phyloP scores from a whole-genome alignment of 2,113 vertebrate species.

The Oenanthe melanoleuca region DNA sequence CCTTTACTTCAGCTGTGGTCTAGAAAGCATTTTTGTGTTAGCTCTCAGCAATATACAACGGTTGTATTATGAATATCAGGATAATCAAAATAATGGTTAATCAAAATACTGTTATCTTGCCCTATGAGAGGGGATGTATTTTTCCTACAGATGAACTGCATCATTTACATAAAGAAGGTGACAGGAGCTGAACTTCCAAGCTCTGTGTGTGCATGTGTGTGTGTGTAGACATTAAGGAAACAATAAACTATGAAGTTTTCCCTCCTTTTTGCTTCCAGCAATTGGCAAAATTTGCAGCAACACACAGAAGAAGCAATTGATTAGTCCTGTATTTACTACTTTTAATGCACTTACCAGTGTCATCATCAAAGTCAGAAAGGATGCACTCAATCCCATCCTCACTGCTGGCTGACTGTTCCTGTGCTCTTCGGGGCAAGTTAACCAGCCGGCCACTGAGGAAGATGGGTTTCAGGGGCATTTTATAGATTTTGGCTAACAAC shows the following conservation, averaged over 20 bases:
- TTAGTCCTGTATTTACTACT: not conserved
- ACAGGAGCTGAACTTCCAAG: not conserved
- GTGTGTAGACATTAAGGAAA: not conserved
- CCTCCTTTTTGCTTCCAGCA: not conserved
- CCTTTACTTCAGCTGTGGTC: not conserved
- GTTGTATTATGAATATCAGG: not conserved
- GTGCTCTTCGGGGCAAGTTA: conserved; percentile 83
- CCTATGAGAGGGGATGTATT: not conserved
- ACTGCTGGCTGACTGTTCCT: conserved; percentile 87
- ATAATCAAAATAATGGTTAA: not conserved
- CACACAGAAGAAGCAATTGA: not conserved
- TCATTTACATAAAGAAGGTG: not conserved
- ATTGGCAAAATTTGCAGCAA: not conserved
- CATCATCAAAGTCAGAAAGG: conserved; percentile 93
- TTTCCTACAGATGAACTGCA: not conserved
- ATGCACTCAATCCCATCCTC: conserved; percentile 91
- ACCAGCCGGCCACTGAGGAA: conserved; percentile 88
- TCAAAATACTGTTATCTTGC: not conserved
- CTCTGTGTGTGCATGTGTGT: rapidly evolving
- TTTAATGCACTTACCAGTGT: conserved; percentile 81
- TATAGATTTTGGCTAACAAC: conserved; percentile 97
- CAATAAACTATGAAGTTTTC: not conserved
- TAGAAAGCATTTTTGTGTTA: not conserved
- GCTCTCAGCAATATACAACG: not conserved
- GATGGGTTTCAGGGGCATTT: conserved; percentile 95